A percentile compares a stretch with the other conserved stretches of the same genome.
Evolutionary conservation across 2,888 invertebrate species (phyloP).

Genomic region (Trimorus sp.): DNA sequence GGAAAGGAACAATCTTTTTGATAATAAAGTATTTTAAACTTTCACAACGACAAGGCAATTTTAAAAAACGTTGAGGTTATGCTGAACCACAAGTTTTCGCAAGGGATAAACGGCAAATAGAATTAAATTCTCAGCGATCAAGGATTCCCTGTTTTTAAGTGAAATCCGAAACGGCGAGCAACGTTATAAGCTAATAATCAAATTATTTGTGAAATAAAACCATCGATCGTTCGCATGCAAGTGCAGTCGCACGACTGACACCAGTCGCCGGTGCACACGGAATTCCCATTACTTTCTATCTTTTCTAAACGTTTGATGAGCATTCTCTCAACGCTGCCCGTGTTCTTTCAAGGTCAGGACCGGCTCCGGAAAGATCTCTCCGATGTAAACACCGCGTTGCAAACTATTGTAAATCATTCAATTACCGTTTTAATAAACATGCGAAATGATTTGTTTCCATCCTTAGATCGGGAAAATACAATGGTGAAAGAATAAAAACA

Average conservation of each 20-base stretch:
- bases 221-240: slow-evolving; percentile 31
- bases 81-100: neutral
- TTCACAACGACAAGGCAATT: neutral
- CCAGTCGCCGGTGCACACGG: slow-evolving; percentile 5
- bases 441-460: too few relatives aligned
- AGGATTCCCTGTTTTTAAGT: slow-evolving; percentile 17
- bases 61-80: neutral
- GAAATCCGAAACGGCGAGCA: slow-evolving; percentile 37
- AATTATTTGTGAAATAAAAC: slow-evolving; percentile 31
- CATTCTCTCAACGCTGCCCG: slow-evolving; percentile 43
- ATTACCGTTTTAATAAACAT: neutral
- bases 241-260: slow-evolving; percentile 15
- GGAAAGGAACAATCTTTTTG: too few relatives aligned
- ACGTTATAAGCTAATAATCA: slow-evolving; percentile 32
- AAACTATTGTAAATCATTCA: slow-evolving; percentile 4
- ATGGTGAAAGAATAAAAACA: too few relatives aligned
- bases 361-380: slow-evolving; percentile 21
- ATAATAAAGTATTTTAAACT: too few relatives aligned
- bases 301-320: slow-evolving; percentile 46
- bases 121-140: neutral
- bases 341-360: slow-evolving; percentile 31
- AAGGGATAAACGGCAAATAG: neutral
- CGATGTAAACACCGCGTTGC: slow-evolving; percentile 2
- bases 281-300: slow-evolving; percentile 56
- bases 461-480: too few relatives aligned